A percentile compares a stretch with the other conserved stretches of the same genome.
Evolutionary conservation across 1,140 invertebrate genomes (phyloP).

Genomic region (Drosophila serrata): DNA sequence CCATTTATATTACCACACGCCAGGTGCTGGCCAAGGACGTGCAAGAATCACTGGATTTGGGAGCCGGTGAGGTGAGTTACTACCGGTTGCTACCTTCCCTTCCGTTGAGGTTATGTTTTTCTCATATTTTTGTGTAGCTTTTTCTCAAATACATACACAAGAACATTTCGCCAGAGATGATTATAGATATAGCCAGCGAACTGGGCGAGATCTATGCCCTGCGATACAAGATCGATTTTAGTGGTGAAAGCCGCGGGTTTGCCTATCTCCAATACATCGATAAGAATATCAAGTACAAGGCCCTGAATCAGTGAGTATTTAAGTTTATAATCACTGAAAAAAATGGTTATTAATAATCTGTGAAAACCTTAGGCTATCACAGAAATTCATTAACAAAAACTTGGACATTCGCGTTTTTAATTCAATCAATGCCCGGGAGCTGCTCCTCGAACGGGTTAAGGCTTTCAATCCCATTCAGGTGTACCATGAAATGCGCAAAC

Average conservation of each 20-base stretch:
- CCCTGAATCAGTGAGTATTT: slow-evolving; percentile 26
- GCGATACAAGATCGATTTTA: slow-evolving; percentile 62
- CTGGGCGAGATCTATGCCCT: slow-evolving; percentile 57
- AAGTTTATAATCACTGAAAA: not conserved
- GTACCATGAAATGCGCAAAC: slow-evolving; percentile 38
- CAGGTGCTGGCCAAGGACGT: not conserved
- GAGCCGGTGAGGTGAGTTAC: slow-evolving; percentile 51
- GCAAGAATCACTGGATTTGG: slow-evolving; percentile 4
- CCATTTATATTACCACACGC: slow-evolving; percentile 34
- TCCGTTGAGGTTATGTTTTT: not conserved
- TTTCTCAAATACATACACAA: slow-evolving; percentile 30
- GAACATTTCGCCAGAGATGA: not conserved
- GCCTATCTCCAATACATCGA: slow-evolving; percentile 67
- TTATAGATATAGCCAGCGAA: slow-evolving; percentile 30
- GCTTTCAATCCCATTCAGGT: slow-evolving; percentile 37
- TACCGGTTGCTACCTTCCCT: not conserved
- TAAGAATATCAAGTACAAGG: not conserved
- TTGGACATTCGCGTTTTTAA: slow-evolving; percentile 4
- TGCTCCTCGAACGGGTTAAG: slow-evolving; percentile 17
- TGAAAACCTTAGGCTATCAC: slow-evolving; percentile 20
- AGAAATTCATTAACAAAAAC: not conserved
- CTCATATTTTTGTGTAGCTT: slow-evolving; percentile 27
- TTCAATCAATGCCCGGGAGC: slow-evolving; percentile 37
- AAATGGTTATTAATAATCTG: not conserved
- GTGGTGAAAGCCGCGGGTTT: slow-evolving; percentile 41